phyloP scores from a whole-genome alignment of 2,888 invertebrate genomes.

The Thumatha senex region DNA sequence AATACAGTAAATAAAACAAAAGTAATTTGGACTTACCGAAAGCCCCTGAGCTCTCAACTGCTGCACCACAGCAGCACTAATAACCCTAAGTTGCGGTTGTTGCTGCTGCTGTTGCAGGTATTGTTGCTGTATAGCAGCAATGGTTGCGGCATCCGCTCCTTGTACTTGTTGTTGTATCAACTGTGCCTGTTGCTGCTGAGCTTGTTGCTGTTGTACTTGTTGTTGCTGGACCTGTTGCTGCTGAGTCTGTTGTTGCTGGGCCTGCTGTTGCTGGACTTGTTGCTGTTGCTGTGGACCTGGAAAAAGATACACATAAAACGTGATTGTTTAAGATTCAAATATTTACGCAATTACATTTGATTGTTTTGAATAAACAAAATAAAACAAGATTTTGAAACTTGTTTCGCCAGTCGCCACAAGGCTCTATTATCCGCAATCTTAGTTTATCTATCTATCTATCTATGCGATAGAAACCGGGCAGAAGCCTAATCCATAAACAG shows the following conservation, averaged over 20 bases:
- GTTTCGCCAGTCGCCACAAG: no score
- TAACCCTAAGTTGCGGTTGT: slow-evolving; percentile 83
- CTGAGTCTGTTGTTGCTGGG: slow-evolving; percentile 44
- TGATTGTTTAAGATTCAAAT: neutral
- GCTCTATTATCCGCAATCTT: no score
- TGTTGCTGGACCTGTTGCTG: slow-evolving; percentile 46
- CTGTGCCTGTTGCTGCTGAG: slow-evolving; percentile 56
- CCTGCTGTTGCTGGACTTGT: slow-evolving; percentile 50
- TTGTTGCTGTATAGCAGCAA: slow-evolving; percentile 78
- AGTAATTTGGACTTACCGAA: slow-evolving; percentile 54
- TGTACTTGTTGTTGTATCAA: slow-evolving; percentile 70
- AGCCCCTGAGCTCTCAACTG: slow-evolving; percentile 83
- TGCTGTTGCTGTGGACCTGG: slow-evolving; percentile 50
- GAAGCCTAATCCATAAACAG: no score
- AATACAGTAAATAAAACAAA: no score
- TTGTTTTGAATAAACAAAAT: no score
- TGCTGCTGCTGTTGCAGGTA: slow-evolving; percentile 78
- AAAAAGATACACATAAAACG: neutral
- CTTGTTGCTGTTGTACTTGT: slow-evolving; percentile 34
- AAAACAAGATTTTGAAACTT: no score
- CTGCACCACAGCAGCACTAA: slow-evolving; percentile 83
- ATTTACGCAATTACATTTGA: no score
- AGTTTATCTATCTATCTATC: no score
- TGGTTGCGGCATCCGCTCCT: slow-evolving; percentile 68
- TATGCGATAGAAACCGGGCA: no score